Conservation (phyloP, 1,140 invertebrate species). For the Orchesella cincta region DNA sequence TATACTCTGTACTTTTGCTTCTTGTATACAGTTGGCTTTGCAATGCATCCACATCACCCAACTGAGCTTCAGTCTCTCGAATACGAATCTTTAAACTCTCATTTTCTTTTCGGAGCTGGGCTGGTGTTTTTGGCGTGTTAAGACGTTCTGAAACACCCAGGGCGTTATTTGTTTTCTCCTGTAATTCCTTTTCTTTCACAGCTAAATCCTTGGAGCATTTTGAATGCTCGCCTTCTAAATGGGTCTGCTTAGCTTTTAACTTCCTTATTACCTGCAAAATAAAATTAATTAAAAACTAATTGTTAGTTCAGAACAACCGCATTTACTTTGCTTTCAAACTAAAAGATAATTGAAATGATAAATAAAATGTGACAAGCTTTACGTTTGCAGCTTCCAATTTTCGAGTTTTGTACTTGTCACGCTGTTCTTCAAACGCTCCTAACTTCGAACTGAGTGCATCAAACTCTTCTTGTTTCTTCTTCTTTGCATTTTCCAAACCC, state of each 20-base stretch:
- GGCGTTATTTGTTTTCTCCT: not conserved
- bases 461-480: not conserved
- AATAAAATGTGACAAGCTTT: not conserved
- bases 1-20: no score
- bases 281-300: no score
- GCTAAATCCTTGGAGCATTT: not conserved
- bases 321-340: not conserved
- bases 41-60: not conserved
- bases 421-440: not conserved
- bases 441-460: not conserved
- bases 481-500: not conserved
- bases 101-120: not conserved
- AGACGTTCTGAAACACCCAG: not conserved
- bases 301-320: no score
- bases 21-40: conserved; percentile 28
- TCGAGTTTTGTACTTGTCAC: not conserved
- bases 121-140: not conserved
- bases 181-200: not conserved
- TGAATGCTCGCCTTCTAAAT: not conserved
- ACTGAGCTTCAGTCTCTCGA: not conserved
- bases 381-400: not conserved
- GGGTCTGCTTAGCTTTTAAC: not conserved
- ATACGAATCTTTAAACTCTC: not conserved
- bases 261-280: not conserved
- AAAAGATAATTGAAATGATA: not conserved